Evolutionary conservation across 2,797 vertebrate genomes (phyloP).

Genomic region (Myotis pilosus): DNA sequence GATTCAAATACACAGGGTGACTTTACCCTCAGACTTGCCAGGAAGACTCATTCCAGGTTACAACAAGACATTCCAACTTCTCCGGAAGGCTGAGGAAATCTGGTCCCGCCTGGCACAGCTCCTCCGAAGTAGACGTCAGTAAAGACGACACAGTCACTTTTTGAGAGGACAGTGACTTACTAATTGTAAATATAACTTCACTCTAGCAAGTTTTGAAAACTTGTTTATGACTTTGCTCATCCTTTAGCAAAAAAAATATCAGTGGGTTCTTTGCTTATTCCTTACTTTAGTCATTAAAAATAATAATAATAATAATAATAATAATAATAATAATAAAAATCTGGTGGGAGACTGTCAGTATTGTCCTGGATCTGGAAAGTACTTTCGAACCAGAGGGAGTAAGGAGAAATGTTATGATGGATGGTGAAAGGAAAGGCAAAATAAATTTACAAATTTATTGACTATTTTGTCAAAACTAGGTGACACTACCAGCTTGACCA

Average conservation of each 20-base stretch:
- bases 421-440: slow-evolving; percentile 18
- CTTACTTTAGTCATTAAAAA: background rate
- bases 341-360: background rate
- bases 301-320: no score
- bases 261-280: background rate
- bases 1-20: background rate
- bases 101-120: background rate
- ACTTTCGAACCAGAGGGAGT: slow-evolving; percentile 3
- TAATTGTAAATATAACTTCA: background rate
- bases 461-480: slow-evolving; percentile 20
- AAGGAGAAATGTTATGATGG: background rate
- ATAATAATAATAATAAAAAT: no score
- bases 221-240: slow-evolving; percentile 30
- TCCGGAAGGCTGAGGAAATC: background rate
- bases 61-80: background rate
- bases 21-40: background rate
- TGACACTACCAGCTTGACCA: background rate
- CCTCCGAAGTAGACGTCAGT: background rate
- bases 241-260: background rate
- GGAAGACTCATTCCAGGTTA: background rate
- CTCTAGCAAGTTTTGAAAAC: slow-evolving; percentile 18
- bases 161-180: background rate
- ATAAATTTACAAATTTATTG: background rate
- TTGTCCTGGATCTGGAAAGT: background rate
- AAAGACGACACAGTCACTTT: background rate